Conservation (phyloP, 2,113 vertebrate species). For the Dasyurus viverrinus region DNA sequence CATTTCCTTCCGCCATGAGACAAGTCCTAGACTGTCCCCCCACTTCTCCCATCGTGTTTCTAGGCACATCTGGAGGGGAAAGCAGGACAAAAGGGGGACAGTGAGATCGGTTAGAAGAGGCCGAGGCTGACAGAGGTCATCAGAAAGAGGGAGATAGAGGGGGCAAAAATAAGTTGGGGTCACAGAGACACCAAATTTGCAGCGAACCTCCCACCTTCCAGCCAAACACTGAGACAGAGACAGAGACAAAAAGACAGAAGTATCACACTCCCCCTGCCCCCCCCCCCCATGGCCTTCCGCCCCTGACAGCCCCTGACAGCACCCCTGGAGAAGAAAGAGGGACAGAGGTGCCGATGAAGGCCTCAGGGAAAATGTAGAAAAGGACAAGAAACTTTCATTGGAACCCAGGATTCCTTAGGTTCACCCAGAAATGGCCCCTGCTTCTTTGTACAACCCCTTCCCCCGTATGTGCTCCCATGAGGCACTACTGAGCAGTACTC, state of each 20-base stretch:
- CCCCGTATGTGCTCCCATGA: neutral
- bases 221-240: neutral
- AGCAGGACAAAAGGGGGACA: neutral
- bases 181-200: neutral
- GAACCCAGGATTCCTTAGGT: too few relatives aligned
- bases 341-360: neutral
- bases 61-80: neutral
- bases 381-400: neutral
- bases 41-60: neutral
- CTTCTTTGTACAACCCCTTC: neutral
- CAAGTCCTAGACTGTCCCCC: neutral
- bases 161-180: neutral
- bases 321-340: neutral
- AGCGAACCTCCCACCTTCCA: neutral
- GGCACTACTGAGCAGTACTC: neutral
- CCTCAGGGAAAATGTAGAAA: neutral
- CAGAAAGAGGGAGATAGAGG: neutral
- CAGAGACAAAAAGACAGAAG: neutral
- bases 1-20: neutral
- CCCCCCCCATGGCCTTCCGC: neutral
- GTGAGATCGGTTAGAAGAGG: neutral
- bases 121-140: neutral
- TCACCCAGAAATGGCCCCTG: neutral
- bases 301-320: neutral
- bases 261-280: neutral